Base-by-base conservation (phyloP, 2,113 vertebrate species). In the Vanacampus margaritifer region DNA sequence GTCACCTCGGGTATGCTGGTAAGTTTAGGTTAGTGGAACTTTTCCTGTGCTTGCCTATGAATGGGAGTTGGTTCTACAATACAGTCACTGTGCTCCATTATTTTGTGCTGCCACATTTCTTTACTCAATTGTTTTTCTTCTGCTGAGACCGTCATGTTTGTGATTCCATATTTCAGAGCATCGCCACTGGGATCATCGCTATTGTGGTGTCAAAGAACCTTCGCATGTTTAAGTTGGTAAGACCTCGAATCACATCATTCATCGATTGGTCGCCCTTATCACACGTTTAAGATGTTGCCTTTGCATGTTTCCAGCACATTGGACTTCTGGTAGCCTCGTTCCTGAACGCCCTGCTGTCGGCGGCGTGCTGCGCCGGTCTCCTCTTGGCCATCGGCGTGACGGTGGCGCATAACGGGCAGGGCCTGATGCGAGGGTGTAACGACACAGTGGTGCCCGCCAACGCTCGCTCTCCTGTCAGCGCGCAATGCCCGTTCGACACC, bases 1-100 rank as follows among this genome's bases (percentile, higher is more conserved):
- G 95, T 96, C 79, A 89, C 91, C 41, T 95, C 95, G 0, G 96
- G 94, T 67, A 84, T 98, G 51, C 84, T 98, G 94, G 95, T 96
- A 80, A 93, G 93, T 66, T 53, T 2, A 64, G 17, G 46, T 11
- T 11, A 13, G 1, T 48, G 1, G 46, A 50, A n/a, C 46, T n/a
- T 50, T 46, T 19, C 43, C 43, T 17, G 0, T 46, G 76, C 84
- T 66, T 84, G 86, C 53, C 76, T 37, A 61, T 58, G 41, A 11
- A 61, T 58, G n/a, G 45, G 37, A 78, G 53, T 76, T 65, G 53
- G 39, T 76, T 86, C 69, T 69, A 73, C 62, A 73, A 76, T 76
- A 53, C 35, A 65, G 28, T 74, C 58, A 51, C 23, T 50, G n/a
- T 67, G 73, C 67, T 65, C 69, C 71, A 65, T 75, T 81, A 64